These are phyloP conservation scores for Epicampocera succincta DNA, from an alignment of 2,888 invertebrate genomes.

Conservation along the genomic window DNA sequence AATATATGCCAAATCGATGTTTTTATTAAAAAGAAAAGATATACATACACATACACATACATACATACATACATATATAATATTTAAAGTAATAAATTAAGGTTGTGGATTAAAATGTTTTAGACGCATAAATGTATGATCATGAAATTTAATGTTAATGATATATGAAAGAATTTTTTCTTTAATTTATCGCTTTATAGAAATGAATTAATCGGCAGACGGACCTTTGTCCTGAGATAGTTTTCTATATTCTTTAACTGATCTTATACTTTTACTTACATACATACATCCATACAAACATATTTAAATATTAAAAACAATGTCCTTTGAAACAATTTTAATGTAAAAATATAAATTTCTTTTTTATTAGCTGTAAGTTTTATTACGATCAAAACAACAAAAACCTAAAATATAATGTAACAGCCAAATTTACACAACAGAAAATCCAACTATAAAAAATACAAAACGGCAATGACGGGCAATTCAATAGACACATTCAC, in stretches of 20 bases:
- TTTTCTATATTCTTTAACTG: slow-evolving; percentile 50
- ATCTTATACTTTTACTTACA: slow-evolving; percentile 40
- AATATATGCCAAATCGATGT: slow-evolving; percentile 76
- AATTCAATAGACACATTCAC: neutral
- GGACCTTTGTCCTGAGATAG: slow-evolving; percentile 52
- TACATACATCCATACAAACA: slow-evolving; percentile 38
- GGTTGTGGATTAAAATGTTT: slow-evolving; percentile 67
- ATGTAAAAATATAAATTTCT: slow-evolving; percentile 50
- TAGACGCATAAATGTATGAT: slow-evolving; percentile 60
- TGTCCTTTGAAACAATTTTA: slow-evolving; percentile 46
- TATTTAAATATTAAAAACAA: slow-evolving; percentile 37
- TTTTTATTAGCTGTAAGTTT: slow-evolving; percentile 56
- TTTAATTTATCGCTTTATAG: slow-evolving; percentile 28
- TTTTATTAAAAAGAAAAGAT: slow-evolving; percentile 48
- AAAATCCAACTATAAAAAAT: slow-evolving; percentile 62
- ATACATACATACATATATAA: slow-evolving; percentile 39
- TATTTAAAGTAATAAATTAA: slow-evolving; percentile 57
- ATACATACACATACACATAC: too few species aligned
- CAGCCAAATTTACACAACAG: slow-evolving; percentile 66
- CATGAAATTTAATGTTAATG: slow-evolving; percentile 18
- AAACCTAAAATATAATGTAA: slow-evolving; percentile 36
- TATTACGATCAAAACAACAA: slow-evolving; percentile 34
- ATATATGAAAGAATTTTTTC: slow-evolving; percentile 20
- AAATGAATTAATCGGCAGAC: slow-evolving; percentile 57
- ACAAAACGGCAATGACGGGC: slow-evolving; percentile 18